These are phyloP conservation scores for Mamestra configurata DNA, from an alignment of 1,140 invertebrate genomes.

Conservation along the genomic window DNA sequence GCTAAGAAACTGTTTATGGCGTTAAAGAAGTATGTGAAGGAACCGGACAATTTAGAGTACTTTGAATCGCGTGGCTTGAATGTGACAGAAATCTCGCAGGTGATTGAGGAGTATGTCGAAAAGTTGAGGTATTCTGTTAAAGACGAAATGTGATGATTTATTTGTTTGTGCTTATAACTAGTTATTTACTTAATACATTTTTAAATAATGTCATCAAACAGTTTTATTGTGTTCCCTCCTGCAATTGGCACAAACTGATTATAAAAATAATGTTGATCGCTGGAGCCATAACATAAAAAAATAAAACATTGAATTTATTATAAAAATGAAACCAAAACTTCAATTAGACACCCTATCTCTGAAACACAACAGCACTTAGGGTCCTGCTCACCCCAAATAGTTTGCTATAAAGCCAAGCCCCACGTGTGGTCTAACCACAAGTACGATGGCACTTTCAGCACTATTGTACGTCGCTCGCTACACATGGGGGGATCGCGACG, in stretches of 20 bases:
- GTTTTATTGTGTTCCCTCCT: neutral
- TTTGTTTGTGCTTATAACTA: neutral
- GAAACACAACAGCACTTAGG: neutral
- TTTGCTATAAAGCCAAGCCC: neutral
- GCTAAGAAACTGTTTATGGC: conserved; percentile 38
- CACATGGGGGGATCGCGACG: conserved; percentile 14
- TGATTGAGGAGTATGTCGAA: conserved; percentile 19
- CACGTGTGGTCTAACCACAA: conserved; percentile 48
- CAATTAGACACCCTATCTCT: neutral
- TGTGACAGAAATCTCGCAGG: conserved; percentile 16
- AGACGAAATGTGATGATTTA: conserved; percentile 26
- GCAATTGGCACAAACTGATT: too few species aligned
- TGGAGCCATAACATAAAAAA: too few species aligned
- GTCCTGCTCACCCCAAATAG: conserved; percentile 2
- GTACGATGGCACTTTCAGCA: neutral
- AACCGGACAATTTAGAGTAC: neutral
- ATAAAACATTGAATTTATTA: too few species aligned
- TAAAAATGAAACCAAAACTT: neutral
- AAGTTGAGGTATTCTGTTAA: conserved; percentile 1
- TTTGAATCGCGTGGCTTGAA: conserved; percentile 5
- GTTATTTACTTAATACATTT: neutral
- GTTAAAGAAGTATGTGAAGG: conserved; percentile 11
- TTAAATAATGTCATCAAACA: neutral
- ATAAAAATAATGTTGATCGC: too few species aligned
- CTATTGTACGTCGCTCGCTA: conserved; percentile 10